A percentile compares a stretch with the other conserved stretches of the same genome.
Evolutionary conservation across 1,140 invertebrate species (phyloP).

Genomic region (Drosophila athabasca): DNA sequence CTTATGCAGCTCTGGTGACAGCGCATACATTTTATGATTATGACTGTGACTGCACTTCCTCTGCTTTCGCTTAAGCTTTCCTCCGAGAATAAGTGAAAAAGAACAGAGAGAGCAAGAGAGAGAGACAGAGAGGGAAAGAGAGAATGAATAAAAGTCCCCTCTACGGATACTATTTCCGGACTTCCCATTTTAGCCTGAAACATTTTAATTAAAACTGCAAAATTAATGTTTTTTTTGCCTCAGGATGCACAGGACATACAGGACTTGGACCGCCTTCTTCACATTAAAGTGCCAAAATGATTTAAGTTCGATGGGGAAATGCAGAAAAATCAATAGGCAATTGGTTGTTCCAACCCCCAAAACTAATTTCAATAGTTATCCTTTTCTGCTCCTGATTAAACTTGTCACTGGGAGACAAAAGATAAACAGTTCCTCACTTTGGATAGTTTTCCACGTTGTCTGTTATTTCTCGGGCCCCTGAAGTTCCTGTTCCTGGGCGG

Average conservation of each 20-base stretch:
- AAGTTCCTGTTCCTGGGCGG: slow-evolving; percentile 12
- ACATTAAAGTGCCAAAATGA: slow-evolving; percentile 74
- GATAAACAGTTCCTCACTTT: slow-evolving; percentile 69
- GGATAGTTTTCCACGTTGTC: slow-evolving; percentile 41
- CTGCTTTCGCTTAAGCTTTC: slow-evolving; percentile 22
- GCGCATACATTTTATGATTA: slow-evolving; percentile 80
- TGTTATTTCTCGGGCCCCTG: slow-evolving; percentile 15
- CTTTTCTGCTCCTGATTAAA: slow-evolving; percentile 75
- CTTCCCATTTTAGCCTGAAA: slow-evolving; percentile 36
- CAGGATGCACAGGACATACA: slow-evolving; percentile 13
- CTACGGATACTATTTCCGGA: not conserved
- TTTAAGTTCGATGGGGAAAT: slow-evolving; percentile 41
- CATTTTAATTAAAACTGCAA: slow-evolving; percentile 78
- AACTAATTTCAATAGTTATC: slow-evolving; percentile 82
- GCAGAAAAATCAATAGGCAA: slow-evolving; percentile 63
- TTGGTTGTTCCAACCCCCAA: slow-evolving; percentile 30
- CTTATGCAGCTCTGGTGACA: slow-evolving; percentile 53
- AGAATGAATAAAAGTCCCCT: not conserved
- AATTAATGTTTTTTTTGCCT: slow-evolving; percentile 61
- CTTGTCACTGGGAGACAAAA: slow-evolving; percentile 79
- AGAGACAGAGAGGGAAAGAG: slow-evolving; percentile 2
- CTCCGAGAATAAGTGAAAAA: too few relatives aligned
- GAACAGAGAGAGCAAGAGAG: not conserved
- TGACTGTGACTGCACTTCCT: slow-evolving; percentile 50
- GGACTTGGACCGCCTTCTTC: not conserved